Evolutionary conservation across 2,888 invertebrate species (phyloP).

Genomic region (Apotomis turbidana): DNA sequence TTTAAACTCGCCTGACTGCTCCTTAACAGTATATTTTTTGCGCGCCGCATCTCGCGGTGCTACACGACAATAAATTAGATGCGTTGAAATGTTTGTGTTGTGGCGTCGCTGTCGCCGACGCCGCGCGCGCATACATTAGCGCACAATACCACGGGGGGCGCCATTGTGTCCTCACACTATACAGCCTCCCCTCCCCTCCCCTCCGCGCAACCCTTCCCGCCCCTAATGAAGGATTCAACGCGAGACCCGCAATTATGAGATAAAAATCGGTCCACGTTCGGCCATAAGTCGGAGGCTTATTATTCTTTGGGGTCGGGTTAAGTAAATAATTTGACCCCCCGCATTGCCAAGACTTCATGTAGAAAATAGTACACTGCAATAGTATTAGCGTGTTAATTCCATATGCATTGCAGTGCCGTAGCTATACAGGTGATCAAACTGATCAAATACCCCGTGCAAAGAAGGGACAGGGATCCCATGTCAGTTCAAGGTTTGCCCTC

Average conservation of each 20-base stretch:
- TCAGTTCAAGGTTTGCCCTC: too few relatives aligned
- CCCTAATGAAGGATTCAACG: slow-evolving; percentile 75
- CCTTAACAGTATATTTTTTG: slow-evolving; percentile 77
- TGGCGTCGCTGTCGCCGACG: slow-evolving; percentile 68
- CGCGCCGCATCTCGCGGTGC: slow-evolving; percentile 61
- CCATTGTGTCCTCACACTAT: slow-evolving; percentile 44
- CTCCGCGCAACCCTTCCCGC: slow-evolving; percentile 48
- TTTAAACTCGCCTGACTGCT: slow-evolving; percentile 46
- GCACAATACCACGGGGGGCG: slow-evolving; percentile 53
- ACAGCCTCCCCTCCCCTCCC: slow-evolving; percentile 46
- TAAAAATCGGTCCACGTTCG: slow-evolving; percentile 68
- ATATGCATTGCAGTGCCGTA: too few relatives aligned
- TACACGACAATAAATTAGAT: slow-evolving; percentile 79
- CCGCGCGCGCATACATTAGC: slow-evolving; percentile 76
- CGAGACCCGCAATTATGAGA: slow-evolving; percentile 76
- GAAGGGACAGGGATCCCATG: too few relatives aligned
- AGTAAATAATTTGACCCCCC: slow-evolving; percentile 42
- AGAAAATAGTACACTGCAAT: neutral
- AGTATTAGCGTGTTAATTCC: neutral
- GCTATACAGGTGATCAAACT: too few relatives aligned
- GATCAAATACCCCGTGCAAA: too few relatives aligned
- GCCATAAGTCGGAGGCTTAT: slow-evolving; percentile 48
- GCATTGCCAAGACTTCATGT: slow-evolving; percentile 10
- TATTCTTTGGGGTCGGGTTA: slow-evolving; percentile 29
- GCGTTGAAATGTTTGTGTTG: slow-evolving; percentile 83